These are phyloP conservation scores for Cromileptes altivelis DNA, from an alignment of 2,113 vertebrate genomes.

Conservation along the genomic window DNA sequence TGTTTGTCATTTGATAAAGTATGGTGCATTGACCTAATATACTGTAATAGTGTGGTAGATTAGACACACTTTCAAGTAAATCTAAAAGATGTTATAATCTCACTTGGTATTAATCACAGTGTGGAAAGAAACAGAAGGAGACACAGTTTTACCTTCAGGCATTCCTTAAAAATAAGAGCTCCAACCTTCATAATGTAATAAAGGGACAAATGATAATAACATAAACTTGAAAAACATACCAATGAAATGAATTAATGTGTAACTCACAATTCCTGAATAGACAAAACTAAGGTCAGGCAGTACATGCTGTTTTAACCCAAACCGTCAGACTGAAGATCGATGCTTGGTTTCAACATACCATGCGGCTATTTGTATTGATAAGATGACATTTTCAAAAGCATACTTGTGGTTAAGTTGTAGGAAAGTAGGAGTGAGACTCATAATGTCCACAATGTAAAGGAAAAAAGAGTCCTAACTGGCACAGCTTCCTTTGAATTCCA, in stretches of 20 bases:
- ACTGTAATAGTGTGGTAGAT: no score
- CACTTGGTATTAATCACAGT: no score
- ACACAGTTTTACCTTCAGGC: no score
- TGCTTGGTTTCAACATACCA: not conserved
- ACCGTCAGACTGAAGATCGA: not conserved
- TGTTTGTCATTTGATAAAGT: no score
- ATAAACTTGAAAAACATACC: not conserved
- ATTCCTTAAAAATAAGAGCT: no score
- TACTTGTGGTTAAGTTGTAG: not conserved
- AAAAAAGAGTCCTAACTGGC: not conserved
- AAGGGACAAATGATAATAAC: not conserved
- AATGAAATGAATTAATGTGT: not conserved
- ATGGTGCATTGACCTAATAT: no score
- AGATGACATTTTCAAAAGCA: not conserved
- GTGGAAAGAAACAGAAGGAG: no score
- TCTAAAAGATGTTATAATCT: no score
- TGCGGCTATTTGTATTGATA: not conserved
- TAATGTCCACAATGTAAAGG: not conserved
- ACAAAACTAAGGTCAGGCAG: not conserved
- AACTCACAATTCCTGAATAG: not conserved
- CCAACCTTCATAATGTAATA: no score
- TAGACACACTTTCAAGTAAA: no score
- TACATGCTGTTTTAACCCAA: no score
- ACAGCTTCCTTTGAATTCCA: not conserved
- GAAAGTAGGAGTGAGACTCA: no score